These are phyloP conservation scores for Pavo muticus DNA, from an alignment of 2,113 vertebrate genomes.

Conservation along the genomic window DNA sequence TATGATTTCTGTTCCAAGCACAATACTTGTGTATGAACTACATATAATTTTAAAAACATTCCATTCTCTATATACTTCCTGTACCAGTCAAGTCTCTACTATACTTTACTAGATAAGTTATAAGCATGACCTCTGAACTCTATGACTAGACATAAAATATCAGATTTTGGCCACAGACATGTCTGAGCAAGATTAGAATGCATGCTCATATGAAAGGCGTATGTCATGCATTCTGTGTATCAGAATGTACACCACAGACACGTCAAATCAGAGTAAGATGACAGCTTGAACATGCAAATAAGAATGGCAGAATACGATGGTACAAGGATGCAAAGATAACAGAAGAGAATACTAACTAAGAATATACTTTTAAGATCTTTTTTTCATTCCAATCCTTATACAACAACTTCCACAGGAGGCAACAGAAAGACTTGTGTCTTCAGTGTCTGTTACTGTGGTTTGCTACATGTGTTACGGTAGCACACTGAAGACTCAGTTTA, in stretches of 20 bases:
- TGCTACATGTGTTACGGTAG: constrained; percentile 45
- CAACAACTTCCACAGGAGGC: constrained; percentile 47
- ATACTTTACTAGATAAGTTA: constrained; percentile 5
- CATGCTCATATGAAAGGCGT: constrained; percentile 15
- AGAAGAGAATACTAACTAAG: constrained; percentile 2
- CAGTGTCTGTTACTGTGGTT: not conserved
- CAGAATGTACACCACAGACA: constrained; percentile 11
- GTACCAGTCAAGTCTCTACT: constrained; percentile 27
- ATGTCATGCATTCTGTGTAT: constrained; percentile 37
- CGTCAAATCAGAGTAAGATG: constrained; percentile 26
- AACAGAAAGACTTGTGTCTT: constrained; percentile 56
- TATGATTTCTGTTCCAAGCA: constrained; percentile 12
- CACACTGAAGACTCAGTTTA: constrained; percentile 21
- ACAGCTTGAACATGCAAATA: constrained; percentile 50
- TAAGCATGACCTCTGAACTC: not conserved
- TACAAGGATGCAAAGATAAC: constrained; percentile 10
- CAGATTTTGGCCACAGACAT: constrained; percentile 36
- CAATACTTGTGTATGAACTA: constrained; percentile 34
- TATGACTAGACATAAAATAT: constrained; percentile 29
- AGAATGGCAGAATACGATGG: not conserved
- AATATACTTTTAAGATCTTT: constrained; percentile 36
- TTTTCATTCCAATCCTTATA: constrained; percentile 38
- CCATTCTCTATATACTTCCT: not conserved
- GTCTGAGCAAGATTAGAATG: constrained; percentile 21
- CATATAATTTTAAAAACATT: constrained; percentile 22